Base-by-base conservation (phyloP, 30 jellyfish, hydroid and myxozoan genomes). In the Pseudorhiza aurosa region DNA sequence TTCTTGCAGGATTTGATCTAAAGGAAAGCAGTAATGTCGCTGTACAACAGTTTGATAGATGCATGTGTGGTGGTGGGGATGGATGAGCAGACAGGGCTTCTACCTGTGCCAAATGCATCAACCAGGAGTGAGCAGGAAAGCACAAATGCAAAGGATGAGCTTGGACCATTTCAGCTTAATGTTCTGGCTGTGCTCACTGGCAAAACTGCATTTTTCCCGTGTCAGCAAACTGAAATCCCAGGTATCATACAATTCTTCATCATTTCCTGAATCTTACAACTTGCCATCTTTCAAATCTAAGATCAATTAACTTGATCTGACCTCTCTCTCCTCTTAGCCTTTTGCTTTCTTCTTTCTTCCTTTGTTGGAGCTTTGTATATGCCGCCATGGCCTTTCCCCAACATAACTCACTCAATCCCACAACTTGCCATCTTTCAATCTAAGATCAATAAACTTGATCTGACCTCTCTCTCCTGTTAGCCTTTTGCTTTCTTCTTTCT, bases 131-230 rank as follows among this genome's bases (percentile, higher is more conserved):
- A 59, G n/a, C 17, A 24, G 19, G 74, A 40, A 7, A 56, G 29
- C 46, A 22, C 24, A 4, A 8, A 82, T 8, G 68, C 10, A 2
- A 72, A 39, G 11, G 77, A 45, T 39, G 76, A 39, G 6, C 64
- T 56, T 4, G 96, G 99, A 15, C 97, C 97, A 50, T 87, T 40
- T 63, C 96, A 93, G 40, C 88, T 83, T 26, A 72, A 86, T 47
- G 99, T 93, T 25, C 75, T 93, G 15, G 99, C 85, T 60, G 97
- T 93, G 8, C 84, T 92, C 27, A 75, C 97, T 21, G 96, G 87
- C 60, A 64, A 85, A 29, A 33, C 72, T 19, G 96, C 98, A 17
- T 73, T 77, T 70, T 92, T 85, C 37, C 97, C 98, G 7, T 85
- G 77, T 21, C 74, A 95, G 32, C 68, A 53, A 10, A 40, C 85